Conservation (phyloP, 2,113 vertebrate genomes). For the Cardinalis cardinalis region DNA sequence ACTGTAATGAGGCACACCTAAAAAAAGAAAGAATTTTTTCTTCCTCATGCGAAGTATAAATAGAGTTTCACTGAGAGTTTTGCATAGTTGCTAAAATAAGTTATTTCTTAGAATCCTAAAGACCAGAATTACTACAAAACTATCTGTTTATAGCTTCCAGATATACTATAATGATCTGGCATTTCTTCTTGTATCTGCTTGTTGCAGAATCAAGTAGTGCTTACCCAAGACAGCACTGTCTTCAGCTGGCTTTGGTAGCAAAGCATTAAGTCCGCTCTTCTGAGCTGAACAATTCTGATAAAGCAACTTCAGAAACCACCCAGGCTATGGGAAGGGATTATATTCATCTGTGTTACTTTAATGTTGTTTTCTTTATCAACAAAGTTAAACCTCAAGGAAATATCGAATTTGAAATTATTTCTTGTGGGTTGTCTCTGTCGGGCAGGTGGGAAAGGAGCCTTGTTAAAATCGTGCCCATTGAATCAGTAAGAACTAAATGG, state of each 20-base stretch:
- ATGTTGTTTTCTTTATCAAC: slow-evolving; percentile 6
- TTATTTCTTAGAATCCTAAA: neutral
- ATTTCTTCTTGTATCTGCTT: neutral
- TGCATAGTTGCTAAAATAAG: neutral
- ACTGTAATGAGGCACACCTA: neutral
- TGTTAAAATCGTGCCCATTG: neutral
- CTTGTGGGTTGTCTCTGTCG: neutral
- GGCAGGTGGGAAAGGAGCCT: neutral
- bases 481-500: neutral
- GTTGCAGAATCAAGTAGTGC: neutral
- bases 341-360: neutral
- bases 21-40: neutral
- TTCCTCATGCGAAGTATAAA: neutral
- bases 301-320: neutral
- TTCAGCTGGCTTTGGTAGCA: neutral
- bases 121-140: neutral
- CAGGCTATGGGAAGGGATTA: neutral
- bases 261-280: neutral
- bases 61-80: neutral
- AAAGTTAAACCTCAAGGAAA: neutral
- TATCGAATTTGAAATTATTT: neutral
- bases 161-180: neutral
- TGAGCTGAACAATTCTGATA: neutral
- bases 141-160: neutral
- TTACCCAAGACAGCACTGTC: neutral